Evolutionary conservation across 2,888 invertebrate genomes (phyloP), one percentile per base, ranked within the genome.

Genomic region (Phragmatobia fuliginosa): DNA sequence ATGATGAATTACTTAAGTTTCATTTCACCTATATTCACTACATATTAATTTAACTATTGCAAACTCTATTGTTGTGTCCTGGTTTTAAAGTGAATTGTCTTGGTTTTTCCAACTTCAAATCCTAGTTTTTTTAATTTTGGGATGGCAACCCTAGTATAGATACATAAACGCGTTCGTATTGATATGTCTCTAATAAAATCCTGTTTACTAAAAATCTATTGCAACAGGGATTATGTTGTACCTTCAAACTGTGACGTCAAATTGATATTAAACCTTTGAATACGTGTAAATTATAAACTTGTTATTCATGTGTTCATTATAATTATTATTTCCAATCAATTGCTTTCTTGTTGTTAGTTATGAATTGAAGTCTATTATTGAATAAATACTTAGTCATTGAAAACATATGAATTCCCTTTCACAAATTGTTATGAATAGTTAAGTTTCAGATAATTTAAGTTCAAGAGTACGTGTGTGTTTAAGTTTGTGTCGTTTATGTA

Each of bases 201-300:
- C 1, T 25, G 8, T 36, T 36, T 36, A 25, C 36, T 36, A 28
- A n/a, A 32, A 33, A 60, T 31, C n/a, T 61, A 36, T 21, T n/a
- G 18, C n/a, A 18, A n/a, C 14, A 21, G 14, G n/a, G 8, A 21
- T 10, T 31, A 21, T 11, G 21, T 8, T 10, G 36, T 60, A 60
- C 31, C 25, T 5, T 1, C 56, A 58, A 56, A 56, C 0, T 61
- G 33, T 36, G 21, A 36, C 33, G 25, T 59, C 18, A 59, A 21
- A 59, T n/a, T 31, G 10, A 31, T 1, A 25, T n/a, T 33, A 16
- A 38, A 41, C 31, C 68, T 33, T 52, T 59, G 66, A 75, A 76
- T 76, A 71, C 58, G 49, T 58, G 67, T 68, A 76, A 84, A 83
- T 78, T 81, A 77, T 76, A 76, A 83, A 76, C 73, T 74, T 78